These are phyloP conservation scores for Sinocyclocheilus anshuiensis DNA, from an alignment of 2,113 vertebrate genomes.

Conservation along the genomic window DNA sequence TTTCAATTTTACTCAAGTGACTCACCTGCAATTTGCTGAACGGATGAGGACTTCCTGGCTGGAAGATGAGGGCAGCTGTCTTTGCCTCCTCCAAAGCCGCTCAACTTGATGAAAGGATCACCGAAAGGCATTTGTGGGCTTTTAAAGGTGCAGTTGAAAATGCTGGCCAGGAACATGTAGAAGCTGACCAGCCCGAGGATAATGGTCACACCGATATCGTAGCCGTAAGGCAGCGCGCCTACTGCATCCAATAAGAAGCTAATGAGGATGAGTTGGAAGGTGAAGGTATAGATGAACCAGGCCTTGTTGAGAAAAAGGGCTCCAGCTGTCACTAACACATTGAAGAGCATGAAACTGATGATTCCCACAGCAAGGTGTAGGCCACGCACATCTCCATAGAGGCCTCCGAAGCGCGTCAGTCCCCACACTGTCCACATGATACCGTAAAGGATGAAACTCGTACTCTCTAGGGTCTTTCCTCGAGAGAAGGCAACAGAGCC, in stretches of 20 bases:
- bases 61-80: slow-evolving; percentile 80
- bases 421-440: slow-evolving; percentile 89
- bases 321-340: slow-evolving; percentile 77
- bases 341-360: slow-evolving; percentile 83
- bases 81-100: slow-evolving; percentile 69
- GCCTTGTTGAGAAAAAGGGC: slow-evolving; percentile 77
- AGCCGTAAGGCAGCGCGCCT: slow-evolving; percentile 75
- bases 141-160: slow-evolving; percentile 79
- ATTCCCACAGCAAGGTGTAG: slow-evolving; percentile 80
- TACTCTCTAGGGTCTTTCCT: slow-evolving; percentile 88
- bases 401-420: slow-evolving; percentile 75
- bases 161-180: slow-evolving; percentile 83
- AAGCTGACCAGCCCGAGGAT: slow-evolving; percentile 87
- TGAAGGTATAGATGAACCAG: slow-evolving; percentile 82
- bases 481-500: slow-evolving; percentile 83
- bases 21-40: slow-evolving; percentile 86
- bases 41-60: slow-evolving; percentile 81
- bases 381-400: slow-evolving; percentile 74
- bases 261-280: slow-evolving; percentile 81
- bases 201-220: slow-evolving; percentile 81
- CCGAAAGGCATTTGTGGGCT: slow-evolving; percentile 79
- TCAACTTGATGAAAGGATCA: slow-evolving; percentile 75
- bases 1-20: not conserved
- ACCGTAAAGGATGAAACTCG: slow-evolving; percentile 82
- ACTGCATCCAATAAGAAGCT: slow-evolving; percentile 86